Conservation (phyloP, 2,113 vertebrate genomes). For the Tenrec ecaudatus region DNA sequence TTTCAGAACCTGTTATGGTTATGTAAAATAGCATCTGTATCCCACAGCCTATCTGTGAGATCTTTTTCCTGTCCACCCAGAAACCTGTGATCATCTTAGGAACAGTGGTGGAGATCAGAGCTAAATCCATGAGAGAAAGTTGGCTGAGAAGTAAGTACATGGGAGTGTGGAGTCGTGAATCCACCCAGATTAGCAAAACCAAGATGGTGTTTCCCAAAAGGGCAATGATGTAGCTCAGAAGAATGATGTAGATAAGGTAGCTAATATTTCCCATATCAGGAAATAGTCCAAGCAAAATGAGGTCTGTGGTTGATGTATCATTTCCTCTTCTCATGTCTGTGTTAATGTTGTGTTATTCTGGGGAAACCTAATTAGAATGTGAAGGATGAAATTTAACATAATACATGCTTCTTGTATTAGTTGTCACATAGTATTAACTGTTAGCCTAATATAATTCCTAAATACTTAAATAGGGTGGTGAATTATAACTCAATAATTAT, state of each 20-base stretch:
- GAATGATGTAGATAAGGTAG: background rate
- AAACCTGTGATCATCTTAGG: background rate
- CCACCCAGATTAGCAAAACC: background rate
- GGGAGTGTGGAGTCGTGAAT: background rate
- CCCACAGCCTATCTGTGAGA: background rate
- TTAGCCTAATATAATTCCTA: background rate
- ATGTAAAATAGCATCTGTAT: background rate
- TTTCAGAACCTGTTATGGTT: background rate
- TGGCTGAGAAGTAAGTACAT: background rate
- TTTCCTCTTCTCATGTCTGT: background rate
- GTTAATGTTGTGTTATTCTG: background rate
- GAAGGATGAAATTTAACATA: background rate
- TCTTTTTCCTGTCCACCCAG: background rate
- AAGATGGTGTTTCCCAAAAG: background rate
- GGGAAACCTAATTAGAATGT: background rate
- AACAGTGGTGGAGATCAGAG: background rate
- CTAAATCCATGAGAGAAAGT: background rate
- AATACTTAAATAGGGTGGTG: background rate
- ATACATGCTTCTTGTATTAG: background rate
- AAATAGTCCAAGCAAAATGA: background rate
- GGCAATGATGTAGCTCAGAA: background rate
- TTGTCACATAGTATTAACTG: background rate
- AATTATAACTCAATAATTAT: background rate
- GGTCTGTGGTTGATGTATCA: background rate
- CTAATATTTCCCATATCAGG: background rate